phyloP scores from a whole-genome alignment of 30 jellyfish, hydroid and myxozoan genomes.

The Cassiopea xamachana region DNA sequence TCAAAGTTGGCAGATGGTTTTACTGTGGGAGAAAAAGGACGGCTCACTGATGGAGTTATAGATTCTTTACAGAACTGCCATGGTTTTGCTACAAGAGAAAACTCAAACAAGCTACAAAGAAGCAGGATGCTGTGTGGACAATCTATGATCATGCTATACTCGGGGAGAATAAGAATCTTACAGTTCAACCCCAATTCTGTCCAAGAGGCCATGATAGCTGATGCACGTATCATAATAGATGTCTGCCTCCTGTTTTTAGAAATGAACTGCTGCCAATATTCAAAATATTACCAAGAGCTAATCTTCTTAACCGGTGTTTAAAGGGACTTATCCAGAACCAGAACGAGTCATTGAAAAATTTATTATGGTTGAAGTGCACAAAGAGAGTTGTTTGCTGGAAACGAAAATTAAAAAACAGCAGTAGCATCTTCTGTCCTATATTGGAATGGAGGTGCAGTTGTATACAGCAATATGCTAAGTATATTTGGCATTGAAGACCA shows the following conservation, averaged over 20 bases:
- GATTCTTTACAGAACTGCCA: too few species aligned
- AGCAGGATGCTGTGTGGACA: too few species aligned
- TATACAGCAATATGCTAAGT: neutral
- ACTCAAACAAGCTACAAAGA: too few species aligned
- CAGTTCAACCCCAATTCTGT: neutral
- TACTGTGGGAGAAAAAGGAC: too few species aligned
- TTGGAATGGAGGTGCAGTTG: constrained; percentile 24
- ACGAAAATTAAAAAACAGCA: neutral
- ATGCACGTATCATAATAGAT: constrained; percentile 25
- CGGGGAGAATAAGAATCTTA: too few species aligned
- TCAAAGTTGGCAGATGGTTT: too few species aligned
- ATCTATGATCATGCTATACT: too few species aligned
- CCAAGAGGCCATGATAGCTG: constrained; percentile 32
- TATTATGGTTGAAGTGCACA: constrained; percentile 61
- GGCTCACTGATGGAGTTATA: too few species aligned
- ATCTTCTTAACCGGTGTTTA: constrained; percentile 43
- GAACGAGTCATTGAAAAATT: constrained; percentile 51
- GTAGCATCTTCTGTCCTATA: neutral
- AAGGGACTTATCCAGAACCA: constrained; percentile 62
- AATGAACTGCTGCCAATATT: constrained; percentile 39
- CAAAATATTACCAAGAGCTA: constrained; percentile 32
- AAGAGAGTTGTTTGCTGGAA: constrained; percentile 28
- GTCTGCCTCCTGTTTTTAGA: constrained; percentile 57
- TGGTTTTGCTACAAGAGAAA: too few species aligned
- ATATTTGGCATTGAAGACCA: neutral